Evolutionary conservation across 1,140 invertebrate species (phyloP).

Genomic region (Batillaria attramentaria): DNA sequence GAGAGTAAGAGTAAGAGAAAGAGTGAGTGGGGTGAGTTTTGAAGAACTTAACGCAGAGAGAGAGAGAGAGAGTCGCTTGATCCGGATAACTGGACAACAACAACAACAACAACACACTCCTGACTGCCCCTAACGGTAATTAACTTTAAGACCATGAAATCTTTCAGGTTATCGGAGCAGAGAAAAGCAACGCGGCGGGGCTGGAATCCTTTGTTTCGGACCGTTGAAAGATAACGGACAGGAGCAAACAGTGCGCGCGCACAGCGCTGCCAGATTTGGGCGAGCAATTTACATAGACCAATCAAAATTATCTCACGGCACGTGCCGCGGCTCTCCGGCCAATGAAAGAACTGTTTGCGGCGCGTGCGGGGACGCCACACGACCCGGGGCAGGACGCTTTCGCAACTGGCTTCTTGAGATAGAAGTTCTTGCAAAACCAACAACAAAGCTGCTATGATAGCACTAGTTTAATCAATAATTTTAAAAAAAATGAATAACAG

Average conservation of each 20-base stretch:
- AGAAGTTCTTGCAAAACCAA: neutral
- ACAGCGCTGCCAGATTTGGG: neutral
- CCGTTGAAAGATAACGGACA: neutral
- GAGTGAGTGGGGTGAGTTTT: no score
- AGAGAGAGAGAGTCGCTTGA: neutral
- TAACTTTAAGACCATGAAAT: no score
- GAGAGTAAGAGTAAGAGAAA: no score
- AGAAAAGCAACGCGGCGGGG: no score
- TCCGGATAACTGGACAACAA: neutral
- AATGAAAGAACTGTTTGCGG: neutral
- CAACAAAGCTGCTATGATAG: neutral
- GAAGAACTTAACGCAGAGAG: no score
- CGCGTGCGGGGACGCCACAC: constrained; percentile 1
- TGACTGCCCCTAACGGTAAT: neutral
- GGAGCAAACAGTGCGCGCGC: neutral
- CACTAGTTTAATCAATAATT: neutral
- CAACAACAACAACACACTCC: neutral
- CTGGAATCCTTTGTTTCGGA: neutral
- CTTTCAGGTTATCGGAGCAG: no score
- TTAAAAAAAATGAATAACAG: neutral
- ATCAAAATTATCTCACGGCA: constrained; percentile 23
- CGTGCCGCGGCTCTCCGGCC: constrained; percentile 11
- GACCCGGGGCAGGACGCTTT: neutral
- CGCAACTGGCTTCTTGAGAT: neutral
- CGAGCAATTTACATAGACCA: constrained; percentile 15